These are phyloP conservation scores for Cephus nigrinus DNA, from an alignment of 2,888 invertebrate genomes.

Conservation along the genomic window DNA sequence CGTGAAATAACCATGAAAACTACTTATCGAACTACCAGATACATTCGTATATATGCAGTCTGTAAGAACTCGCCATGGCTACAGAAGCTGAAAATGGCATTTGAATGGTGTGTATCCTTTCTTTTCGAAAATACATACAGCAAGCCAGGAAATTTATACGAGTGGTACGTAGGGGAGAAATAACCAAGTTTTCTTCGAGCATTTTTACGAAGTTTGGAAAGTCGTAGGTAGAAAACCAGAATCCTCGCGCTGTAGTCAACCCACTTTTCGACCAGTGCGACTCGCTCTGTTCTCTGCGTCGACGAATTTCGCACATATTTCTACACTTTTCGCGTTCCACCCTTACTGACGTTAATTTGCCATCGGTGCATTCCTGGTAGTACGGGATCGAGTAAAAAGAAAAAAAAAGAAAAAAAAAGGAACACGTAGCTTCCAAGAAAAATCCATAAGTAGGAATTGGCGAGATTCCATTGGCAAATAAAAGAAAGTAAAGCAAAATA, in stretches of 20 bases:
- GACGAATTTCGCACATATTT: neutral
- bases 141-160: neutral
- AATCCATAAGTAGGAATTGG: neutral
- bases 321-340: neutral
- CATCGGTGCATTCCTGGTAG: neutral
- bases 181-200: neutral
- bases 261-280: neutral
- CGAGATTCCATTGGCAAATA: neutral
- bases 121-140: neutral
- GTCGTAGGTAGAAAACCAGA: neutral
- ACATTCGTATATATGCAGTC: neutral
- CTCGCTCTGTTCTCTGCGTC: neutral
- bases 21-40: neutral
- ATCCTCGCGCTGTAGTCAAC: neutral
- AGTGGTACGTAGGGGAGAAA: neutral
- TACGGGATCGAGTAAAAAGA: neutral
- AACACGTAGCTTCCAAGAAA: neutral
- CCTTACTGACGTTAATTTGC: neutral
- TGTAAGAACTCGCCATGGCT: neutral
- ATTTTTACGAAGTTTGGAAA: neutral
- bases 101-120: neutral
- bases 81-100: neutral
- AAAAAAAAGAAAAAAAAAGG: neutral
- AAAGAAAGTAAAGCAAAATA: neutral
- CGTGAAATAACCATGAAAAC: neutral